phyloP scores from a whole-genome alignment of 2,888 invertebrate species.

The Aethes cnicana region DNA sequence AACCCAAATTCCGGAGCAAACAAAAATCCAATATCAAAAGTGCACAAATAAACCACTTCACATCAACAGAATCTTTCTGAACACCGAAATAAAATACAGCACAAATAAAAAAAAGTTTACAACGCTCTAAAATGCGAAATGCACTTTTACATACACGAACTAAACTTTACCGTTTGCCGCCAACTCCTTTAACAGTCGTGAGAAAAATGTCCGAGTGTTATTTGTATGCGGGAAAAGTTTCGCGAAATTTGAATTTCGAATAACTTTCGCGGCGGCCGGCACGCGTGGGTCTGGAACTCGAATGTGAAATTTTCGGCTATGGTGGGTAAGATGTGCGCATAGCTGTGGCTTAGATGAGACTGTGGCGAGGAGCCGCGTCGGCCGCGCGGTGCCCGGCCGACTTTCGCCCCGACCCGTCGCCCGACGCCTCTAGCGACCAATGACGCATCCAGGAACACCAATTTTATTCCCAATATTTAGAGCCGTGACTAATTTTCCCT shows the following conservation, averaged over 20 bases:
- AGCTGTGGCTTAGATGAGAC: slow-evolving; percentile 81
- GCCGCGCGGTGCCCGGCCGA: slow-evolving; percentile 73
- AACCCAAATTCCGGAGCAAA: slow-evolving; percentile 79
- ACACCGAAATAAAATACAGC: slow-evolving; percentile 58
- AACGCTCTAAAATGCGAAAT: slow-evolving; percentile 68
- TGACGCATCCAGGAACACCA: slow-evolving; percentile 78
- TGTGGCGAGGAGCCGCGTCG: slow-evolving; percentile 73
- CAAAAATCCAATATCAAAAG: slow-evolving; percentile 77
- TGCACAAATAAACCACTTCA: slow-evolving; percentile 77
- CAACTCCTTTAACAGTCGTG: slow-evolving; percentile 57
- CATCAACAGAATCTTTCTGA: slow-evolving; percentile 67
- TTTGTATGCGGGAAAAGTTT: slow-evolving; percentile 41
- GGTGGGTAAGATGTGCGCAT: slow-evolving; percentile 80
- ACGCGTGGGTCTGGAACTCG: slow-evolving; percentile 62
- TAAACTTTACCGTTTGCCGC: slow-evolving; percentile 79
- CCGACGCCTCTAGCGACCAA: slow-evolving; percentile 72
- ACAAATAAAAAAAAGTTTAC: slow-evolving; percentile 66
- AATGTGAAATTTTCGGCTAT: slow-evolving; percentile 74
- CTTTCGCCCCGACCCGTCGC: slow-evolving; percentile 82
- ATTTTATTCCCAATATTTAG: slow-evolving; percentile 64
- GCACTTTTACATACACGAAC: slow-evolving; percentile 69
- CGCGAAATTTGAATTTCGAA: slow-evolving; percentile 46
- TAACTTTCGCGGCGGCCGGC: slow-evolving; percentile 62
- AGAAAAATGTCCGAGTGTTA: slow-evolving; percentile 39
- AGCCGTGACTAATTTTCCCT: slow-evolving; percentile 53